Evolutionary conservation across 2,797 vertebrate species (phyloP), one percentile per base, ranked within the genome.

Genomic region (Cossypha niveicapilla): DNA sequence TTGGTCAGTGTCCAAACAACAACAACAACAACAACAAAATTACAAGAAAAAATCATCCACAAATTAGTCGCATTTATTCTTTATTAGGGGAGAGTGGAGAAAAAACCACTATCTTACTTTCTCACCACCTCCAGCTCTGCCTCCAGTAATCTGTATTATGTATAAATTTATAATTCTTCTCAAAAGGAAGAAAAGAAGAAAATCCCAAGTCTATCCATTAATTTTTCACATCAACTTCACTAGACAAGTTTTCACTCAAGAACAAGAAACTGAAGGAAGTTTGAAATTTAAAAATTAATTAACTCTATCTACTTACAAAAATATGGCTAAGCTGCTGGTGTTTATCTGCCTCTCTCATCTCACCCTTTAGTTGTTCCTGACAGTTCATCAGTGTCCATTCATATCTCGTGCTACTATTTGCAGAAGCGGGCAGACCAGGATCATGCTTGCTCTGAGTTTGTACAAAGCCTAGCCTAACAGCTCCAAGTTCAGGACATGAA

Each of bases 331-430:
- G 13, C 12, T 66, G 35, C 41, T 71, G 37, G 41, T 51, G 45
- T 80, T 70, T 47, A 77, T n/a, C 41, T 60, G 23, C 17, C 28
- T 62, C 32, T 37, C 50, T 41, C 3, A 0, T n/a, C 44, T 74
- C 50, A 70, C 17, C 14, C 34, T 63, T 34, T 5, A 47, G 41
- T 3, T 63, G 28, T 12, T 75, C 41, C 45, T 48, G 56, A 51
- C 19, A 51, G 51, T 14, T 35, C 50, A 60, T 16, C 35, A 76
- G 19, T 14, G 56, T 25, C 53, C 35, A 30, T 34, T 71, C 22
- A 5, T 32, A 35, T 21, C 25, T 54, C 0, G 0, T 19, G 16
- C 23, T 68, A 65, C 54, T 42, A 47, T 67, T 28, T 2, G 3
- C 10, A 77, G 50, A 81, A 62, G 3, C 61, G 24, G 17, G 27